Evolutionary conservation across 2,888 invertebrate genomes (phyloP).

Genomic region (Ptilodon capucinus): DNA sequence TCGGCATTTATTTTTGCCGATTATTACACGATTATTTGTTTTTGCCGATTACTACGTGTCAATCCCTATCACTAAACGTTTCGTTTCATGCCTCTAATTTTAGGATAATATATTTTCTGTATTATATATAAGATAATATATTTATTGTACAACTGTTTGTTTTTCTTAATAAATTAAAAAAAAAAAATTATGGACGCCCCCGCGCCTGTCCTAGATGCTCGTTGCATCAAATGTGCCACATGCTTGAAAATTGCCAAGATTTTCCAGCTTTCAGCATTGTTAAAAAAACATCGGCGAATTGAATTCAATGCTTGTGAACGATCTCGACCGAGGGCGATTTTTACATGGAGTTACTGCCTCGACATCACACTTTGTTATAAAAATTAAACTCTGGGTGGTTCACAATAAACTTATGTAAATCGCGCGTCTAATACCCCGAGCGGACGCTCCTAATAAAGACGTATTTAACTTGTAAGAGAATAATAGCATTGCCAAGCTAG

Average conservation of each 20-base stretch:
- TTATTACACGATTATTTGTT: too few species aligned
- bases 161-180: too few species aligned
- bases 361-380: slow-evolving; percentile 5
- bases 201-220: not conserved
- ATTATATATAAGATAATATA: too few species aligned
- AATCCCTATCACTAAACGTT: too few species aligned
- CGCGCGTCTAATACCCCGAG: slow-evolving; percentile 3
- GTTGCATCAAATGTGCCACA: slow-evolving; percentile 8
- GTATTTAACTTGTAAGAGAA: slow-evolving; percentile 2
- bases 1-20: too few species aligned
- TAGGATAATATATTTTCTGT: too few species aligned
- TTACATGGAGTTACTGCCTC: slow-evolving; percentile 11
- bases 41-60: too few species aligned
- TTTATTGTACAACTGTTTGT: too few species aligned
- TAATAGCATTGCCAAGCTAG: slow-evolving; percentile 5
- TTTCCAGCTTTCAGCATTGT: not conserved
- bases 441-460: not conserved
- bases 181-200: slow-evolving; percentile 4
- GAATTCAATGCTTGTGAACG: too few species aligned
- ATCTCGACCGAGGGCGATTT: not conserved
- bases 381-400: not conserved
- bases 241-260: slow-evolving; percentile 10
- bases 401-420: not conserved
- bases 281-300: not conserved
- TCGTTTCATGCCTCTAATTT: too few species aligned